Evolutionary conservation across 2,113 vertebrate genomes (phyloP).

Genomic region (Ploceus nigricollis): DNA sequence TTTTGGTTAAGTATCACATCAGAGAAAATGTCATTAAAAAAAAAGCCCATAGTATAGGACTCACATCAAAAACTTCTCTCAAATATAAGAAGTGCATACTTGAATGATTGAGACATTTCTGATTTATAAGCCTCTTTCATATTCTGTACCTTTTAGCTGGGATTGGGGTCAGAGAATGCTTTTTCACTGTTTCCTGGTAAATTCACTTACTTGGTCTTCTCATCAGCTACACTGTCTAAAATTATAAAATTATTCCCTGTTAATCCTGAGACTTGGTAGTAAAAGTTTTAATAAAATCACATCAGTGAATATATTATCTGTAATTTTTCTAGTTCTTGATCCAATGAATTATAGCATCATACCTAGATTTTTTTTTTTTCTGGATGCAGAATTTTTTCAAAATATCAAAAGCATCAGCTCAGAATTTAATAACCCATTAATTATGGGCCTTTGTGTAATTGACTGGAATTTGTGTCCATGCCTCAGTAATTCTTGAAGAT

Average conservation of each 20-base stretch:
- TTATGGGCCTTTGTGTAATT: not conserved
- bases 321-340: not conserved
- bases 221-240: not conserved
- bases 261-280: not conserved
- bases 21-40: not conserved
- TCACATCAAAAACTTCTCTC: not conserved
- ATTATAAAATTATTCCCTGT: not conserved
- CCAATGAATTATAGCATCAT: not conserved
- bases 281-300: not conserved
- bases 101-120: not conserved
- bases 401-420: not conserved
- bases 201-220: not conserved
- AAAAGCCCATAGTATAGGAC: not conserved
- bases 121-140: not conserved
- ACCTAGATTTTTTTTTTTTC: not conserved
- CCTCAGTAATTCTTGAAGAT: not conserved
- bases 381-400: not conserved
- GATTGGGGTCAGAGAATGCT: not conserved
- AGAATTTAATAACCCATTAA: not conserved
- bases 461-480: not conserved
- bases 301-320: not conserved
- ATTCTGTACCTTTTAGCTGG: not conserved
- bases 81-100: not conserved
- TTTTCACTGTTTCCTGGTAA: not conserved
- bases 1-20: not conserved